Evolutionary conservation across 2,888 invertebrate species (phyloP).

Genomic region (Archips xylosteana): DNA sequence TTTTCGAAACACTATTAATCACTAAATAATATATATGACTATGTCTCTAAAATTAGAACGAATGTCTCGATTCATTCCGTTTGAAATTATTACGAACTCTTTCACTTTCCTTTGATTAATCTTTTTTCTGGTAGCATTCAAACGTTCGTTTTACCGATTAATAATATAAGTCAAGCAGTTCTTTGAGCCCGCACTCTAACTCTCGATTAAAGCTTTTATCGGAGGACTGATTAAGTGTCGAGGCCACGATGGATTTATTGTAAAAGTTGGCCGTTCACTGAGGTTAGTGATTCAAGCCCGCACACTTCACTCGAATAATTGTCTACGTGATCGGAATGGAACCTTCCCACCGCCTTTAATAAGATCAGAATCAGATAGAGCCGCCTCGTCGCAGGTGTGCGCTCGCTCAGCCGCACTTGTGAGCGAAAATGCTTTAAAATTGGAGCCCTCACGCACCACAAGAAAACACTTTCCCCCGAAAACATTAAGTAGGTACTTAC

Average conservation of each 20-base stretch:
- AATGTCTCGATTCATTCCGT: not conserved
- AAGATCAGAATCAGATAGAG: slow-evolving; percentile 75
- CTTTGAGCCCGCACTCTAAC: slow-evolving; percentile 69
- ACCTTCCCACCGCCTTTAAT: slow-evolving; percentile 75
- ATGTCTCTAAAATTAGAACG: not conserved
- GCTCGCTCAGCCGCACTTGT: slow-evolving; percentile 37
- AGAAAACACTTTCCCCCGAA: slow-evolving; percentile 12
- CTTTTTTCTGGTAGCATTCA: slow-evolving; percentile 31
- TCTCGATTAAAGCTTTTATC: slow-evolving; percentile 84
- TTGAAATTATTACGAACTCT: slow-evolving; percentile 26
- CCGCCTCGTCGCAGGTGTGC: slow-evolving; percentile 64
- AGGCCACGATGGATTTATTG: slow-evolving; percentile 84
- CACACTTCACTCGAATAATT: slow-evolving; percentile 85
- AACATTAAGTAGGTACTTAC: slow-evolving; percentile 9
- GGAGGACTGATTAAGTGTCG: slow-evolving; percentile 84
- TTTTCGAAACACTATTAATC: too few species aligned
- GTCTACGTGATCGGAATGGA: slow-evolving; percentile 84
- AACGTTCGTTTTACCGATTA: slow-evolving; percentile 36
- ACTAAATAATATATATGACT: too few species aligned
- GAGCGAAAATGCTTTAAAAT: slow-evolving; percentile 34
- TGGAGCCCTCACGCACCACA: slow-evolving; percentile 26
- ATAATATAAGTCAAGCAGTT: slow-evolving; percentile 47
- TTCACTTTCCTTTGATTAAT: slow-evolving; percentile 40
- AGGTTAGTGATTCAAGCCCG: slow-evolving; percentile 84
- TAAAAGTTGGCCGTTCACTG: slow-evolving; percentile 83